Base-by-base conservation (phyloP, 2,888 invertebrate species). In the Phasia obesa region DNA sequence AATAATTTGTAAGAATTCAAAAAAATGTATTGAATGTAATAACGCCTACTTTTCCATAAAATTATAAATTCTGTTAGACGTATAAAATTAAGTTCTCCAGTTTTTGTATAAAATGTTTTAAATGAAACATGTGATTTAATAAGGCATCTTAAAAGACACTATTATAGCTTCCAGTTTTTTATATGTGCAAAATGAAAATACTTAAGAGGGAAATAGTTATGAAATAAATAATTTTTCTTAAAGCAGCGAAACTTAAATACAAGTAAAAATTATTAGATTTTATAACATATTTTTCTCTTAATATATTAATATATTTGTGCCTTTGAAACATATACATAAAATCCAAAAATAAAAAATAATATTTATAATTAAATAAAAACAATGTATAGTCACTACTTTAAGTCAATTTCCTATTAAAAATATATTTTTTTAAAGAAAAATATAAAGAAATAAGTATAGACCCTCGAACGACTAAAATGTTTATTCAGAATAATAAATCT, bases 301-400 rank as follows among this genome's bases (percentile, higher is more conserved):
- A 57, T 38, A 51, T 59, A 23, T 49, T 21, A 17, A 19, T 35
- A 35, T 13, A n/a, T 2, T 23, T 44, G 4, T 15, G 11, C 13
- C 23, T 15, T 73, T 19, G 0, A 60, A 49, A 53, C 27, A 25
- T 9, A 23, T 2, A 4, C 9, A 13, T 38, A n/a, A 73, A 51
- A 11, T 49, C 23, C 38, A 31, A 59, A 42, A 47, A 70, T 7
- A 11, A 15, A 42, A 44, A 49, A 38, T 6, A 5, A n/a, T 5
- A 44, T 17, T 6, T 5, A 47, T 47, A 75, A 35, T 23, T 19
- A 42, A 51, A 60, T 76, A 79, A 55, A 81, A 51, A 75, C 80
- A 90, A 90, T 91, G 90, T 91, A 91, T 91, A 91, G 91, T 91
- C 91, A 91, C 90, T 91, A 91, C 87, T 90, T 90, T 91, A 91